Conservation (phyloP, 2,113 vertebrate genomes). For the Chunga burmeisteri region DNA sequence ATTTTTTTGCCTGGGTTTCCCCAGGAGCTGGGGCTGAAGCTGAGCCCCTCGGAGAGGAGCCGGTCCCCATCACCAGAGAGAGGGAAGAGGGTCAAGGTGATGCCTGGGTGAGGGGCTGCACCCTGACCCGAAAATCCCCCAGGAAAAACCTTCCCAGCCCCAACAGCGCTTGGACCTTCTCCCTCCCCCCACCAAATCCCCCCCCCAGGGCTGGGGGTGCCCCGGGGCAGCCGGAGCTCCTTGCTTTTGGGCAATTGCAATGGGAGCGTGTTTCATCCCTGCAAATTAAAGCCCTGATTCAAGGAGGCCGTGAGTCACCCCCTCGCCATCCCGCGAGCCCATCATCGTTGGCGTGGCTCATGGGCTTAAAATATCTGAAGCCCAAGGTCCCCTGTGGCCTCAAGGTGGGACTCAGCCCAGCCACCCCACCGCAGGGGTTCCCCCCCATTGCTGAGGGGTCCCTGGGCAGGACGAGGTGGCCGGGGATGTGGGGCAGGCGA, state of each 20-base stretch:
- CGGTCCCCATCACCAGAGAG: fast-evolving
- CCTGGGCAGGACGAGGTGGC: background rate
- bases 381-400: background rate
- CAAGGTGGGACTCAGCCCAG: background rate
- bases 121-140: fast-evolving
- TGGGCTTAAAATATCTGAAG: background rate
- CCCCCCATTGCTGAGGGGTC: background rate
- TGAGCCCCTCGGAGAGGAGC: background rate
- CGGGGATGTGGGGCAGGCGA: background rate
- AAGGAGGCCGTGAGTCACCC: background rate
- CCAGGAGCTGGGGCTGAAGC: background rate
- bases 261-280: background rate
- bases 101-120: background rate
- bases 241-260: background rate
- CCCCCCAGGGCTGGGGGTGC: background rate
- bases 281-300: background rate
- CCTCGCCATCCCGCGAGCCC: background rate
- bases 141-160: background rate
- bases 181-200: fast-evolving
- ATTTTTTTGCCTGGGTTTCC: background rate
- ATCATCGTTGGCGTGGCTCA: background rate
- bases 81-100: background rate
- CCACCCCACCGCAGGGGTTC: background rate
- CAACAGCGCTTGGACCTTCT: fast-evolving
- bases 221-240: background rate